These are phyloP conservation scores for Mya arenaria DNA, from an alignment of 1,140 invertebrate species.

Conservation along the genomic window DNA sequence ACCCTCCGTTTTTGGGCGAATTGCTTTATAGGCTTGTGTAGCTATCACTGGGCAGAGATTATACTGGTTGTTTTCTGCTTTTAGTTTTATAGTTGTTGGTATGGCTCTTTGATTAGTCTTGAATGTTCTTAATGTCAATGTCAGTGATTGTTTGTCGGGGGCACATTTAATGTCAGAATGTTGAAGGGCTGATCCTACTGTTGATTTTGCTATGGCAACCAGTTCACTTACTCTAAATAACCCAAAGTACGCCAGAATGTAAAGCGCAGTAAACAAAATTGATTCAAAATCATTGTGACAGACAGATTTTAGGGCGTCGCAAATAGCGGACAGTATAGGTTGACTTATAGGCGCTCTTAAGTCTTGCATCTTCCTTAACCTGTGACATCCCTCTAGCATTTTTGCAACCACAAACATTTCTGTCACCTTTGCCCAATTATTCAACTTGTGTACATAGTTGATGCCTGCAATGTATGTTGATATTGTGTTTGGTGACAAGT, in stretches of 20 bases:
- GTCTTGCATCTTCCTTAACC: neutral
- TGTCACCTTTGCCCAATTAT: neutral
- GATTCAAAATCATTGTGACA: neutral
- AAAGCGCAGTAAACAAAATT: neutral
- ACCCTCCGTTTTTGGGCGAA: neutral
- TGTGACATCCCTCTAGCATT: neutral
- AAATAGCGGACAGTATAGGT: neutral
- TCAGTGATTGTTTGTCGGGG: neutral
- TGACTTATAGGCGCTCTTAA: neutral
- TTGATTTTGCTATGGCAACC: neutral
- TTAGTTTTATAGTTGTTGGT: neutral
- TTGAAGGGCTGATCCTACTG: neutral
- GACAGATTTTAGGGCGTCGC: neutral
- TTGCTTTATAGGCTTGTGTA: neutral
- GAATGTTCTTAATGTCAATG: neutral
- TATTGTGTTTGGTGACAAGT: neutral
- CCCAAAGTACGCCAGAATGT: neutral
- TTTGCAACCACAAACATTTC: neutral
- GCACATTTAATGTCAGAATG: neutral
- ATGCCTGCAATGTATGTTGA: neutral
- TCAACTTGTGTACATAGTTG: neutral
- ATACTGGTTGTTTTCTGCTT: neutral
- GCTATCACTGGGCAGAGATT: neutral
- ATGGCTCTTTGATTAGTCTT: neutral
- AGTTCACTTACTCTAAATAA: slow-evolving; percentile 1